Evolutionary conservation across 2,888 invertebrate genomes (phyloP).

Genomic region (Ctenicera cuprea): DNA sequence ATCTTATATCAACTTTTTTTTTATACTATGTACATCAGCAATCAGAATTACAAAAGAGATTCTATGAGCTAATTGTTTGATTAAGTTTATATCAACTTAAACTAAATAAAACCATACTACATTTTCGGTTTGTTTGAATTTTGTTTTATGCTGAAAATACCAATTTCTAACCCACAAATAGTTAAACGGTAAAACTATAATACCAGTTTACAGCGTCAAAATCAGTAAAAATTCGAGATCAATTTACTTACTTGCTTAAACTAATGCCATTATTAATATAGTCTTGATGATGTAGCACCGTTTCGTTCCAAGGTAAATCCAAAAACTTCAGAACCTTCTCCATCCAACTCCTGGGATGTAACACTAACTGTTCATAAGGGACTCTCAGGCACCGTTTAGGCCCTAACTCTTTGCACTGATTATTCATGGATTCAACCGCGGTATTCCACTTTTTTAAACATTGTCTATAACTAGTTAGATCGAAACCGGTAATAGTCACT

Average conservation of each 20-base stretch:
- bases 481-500: constrained; percentile 83
- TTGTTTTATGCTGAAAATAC: too few species aligned
- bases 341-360: constrained; percentile 94
- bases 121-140: too few species aligned
- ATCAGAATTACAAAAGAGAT: too few species aligned
- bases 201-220: background rate
- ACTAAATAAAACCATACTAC: too few species aligned
- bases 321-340: constrained; percentile 91
- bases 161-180: too few species aligned
- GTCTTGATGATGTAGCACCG: constrained; percentile 97
- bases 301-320: constrained; percentile 95
- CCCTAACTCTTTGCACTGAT: constrained; percentile 91
- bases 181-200: too few species aligned
- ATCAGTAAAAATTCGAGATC: too few species aligned
- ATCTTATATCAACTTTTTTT: too few species aligned
- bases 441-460: constrained; percentile 98
- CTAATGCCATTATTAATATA: constrained; percentile 97
- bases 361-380: constrained; percentile 97
- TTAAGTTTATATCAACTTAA: too few species aligned
- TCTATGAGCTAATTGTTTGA: too few species aligned
- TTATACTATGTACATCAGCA: too few species aligned
- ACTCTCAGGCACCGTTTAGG: constrained; percentile 87
- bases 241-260: constrained; percentile 88
- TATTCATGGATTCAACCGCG: constrained; percentile 95
- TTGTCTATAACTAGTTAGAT: constrained; percentile 93